Evolutionary conservation across 2,113 vertebrate genomes (phyloP).

Genomic region (Brachionichthys hirsutus): DNA sequence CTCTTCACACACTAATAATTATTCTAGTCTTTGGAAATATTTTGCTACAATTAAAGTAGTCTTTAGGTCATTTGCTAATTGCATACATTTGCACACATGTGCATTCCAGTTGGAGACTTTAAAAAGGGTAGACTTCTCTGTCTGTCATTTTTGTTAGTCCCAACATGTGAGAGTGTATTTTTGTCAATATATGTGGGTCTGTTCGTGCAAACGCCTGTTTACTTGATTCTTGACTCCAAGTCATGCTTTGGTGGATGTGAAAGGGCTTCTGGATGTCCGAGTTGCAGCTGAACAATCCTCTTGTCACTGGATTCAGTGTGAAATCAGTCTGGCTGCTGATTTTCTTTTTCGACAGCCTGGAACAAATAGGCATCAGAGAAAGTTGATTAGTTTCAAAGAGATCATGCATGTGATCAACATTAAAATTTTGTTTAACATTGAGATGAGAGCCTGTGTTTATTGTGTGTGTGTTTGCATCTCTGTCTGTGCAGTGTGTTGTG

Average conservation of each 20-base stretch:
- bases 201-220: slow-evolving; percentile 7
- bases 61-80: no score
- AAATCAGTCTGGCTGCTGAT: slow-evolving; percentile 66
- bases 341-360: slow-evolving; percentile 33
- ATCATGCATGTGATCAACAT: slow-evolving; percentile 53
- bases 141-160: not conserved
- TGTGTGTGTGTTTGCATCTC: slow-evolving; percentile 20
- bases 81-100: slow-evolving; percentile 13
- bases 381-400: slow-evolving; percentile 54
- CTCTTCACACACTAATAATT: no score
- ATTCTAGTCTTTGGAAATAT: no score
- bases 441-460: slow-evolving; percentile 29
- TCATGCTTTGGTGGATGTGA: slow-evolving; percentile 25
- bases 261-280: slow-evolving; percentile 39
- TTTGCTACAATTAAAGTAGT: no score
- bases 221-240: slow-evolving; percentile 37
- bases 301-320: slow-evolving; percentile 56
- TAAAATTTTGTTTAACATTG: slow-evolving; percentile 44
- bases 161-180: not conserved
- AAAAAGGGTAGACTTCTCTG: slow-evolving; percentile 20
- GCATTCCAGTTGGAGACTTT: slow-evolving; percentile 26
- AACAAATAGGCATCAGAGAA: slow-evolving; percentile 57
- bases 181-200: slow-evolving; percentile 68
- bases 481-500: slow-evolving; percentile 89
- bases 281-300: slow-evolving; percentile 29